phyloP scores from a whole-genome alignment of 1,140 invertebrate genomes.

The Meteorus sp. region DNA sequence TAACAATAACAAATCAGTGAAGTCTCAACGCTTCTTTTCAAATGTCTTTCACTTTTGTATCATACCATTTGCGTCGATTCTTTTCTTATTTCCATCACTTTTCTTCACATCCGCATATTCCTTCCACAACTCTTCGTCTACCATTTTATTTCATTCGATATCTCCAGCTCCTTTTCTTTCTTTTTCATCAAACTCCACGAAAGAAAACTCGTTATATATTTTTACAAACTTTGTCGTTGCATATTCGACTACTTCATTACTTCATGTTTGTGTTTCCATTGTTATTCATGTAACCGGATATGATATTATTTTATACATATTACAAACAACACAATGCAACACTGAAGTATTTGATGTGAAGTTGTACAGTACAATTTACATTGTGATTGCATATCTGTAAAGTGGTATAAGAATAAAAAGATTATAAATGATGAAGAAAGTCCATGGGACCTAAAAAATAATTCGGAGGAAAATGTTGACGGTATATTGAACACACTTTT shows the following conservation, averaged over 20 bases:
- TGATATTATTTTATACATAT: too few relatives aligned
- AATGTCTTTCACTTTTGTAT: not conserved
- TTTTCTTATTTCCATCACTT: not conserved
- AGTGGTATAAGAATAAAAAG: not conserved
- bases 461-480: conserved; percentile 11
- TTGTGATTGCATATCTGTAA: too few relatives aligned
- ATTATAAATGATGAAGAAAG: not conserved
- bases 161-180: not conserved
- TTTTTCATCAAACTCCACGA: not conserved
- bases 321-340: too few relatives aligned
- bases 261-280: too few relatives aligned
- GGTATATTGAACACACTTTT: conserved; percentile 11
- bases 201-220: not conserved
- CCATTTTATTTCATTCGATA: not conserved
- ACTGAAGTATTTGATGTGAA: too few relatives aligned
- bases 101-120: too few relatives aligned
- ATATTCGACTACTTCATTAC: too few relatives aligned
- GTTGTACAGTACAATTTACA: too few relatives aligned
- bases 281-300: too few relatives aligned
- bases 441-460: conserved; percentile 2
- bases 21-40: not conserved
- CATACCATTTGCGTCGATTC: too few relatives aligned
- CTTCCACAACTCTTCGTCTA: too few relatives aligned
- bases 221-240: not conserved
- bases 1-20: conserved; percentile 4